These are phyloP conservation scores for Tipula unca DNA, from an alignment of 2,888 invertebrate species.

Conservation along the genomic window DNA sequence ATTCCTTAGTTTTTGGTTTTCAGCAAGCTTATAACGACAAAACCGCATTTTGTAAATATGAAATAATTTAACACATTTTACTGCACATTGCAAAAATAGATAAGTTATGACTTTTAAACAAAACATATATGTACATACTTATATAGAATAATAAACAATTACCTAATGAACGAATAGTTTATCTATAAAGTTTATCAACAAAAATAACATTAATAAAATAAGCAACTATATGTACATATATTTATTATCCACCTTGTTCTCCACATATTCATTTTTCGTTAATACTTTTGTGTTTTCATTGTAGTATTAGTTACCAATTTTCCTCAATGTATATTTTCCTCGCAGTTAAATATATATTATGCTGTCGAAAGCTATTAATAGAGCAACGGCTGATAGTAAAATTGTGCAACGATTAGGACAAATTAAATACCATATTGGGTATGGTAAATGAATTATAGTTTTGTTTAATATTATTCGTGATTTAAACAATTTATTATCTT, in stretches of 20 bases:
- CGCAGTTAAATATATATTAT: neutral
- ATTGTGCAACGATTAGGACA: neutral
- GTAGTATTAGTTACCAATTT: neutral
- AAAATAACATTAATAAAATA: neutral
- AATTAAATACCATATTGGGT: no score
- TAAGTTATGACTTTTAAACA: neutral
- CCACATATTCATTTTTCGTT: neutral
- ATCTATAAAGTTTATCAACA: neutral
- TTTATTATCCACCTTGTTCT: neutral
- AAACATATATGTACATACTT: no score
- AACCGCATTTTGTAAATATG: neutral
- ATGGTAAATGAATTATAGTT: no score
- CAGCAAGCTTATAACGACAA: neutral
- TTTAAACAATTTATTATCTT: no score
- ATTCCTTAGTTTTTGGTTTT: neutral
- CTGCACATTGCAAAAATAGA: no score
- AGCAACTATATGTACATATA: no score
- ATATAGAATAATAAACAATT: neutral
- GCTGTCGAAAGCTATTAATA: neutral
- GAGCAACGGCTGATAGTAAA: neutral
- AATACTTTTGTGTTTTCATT: neutral
- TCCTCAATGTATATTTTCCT: neutral
- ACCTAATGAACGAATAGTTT: neutral
- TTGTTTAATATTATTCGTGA: no score
- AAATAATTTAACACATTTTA: no score